phyloP scores from a whole-genome alignment of 2,888 invertebrate species.

The Druceiella hillmani region DNA sequence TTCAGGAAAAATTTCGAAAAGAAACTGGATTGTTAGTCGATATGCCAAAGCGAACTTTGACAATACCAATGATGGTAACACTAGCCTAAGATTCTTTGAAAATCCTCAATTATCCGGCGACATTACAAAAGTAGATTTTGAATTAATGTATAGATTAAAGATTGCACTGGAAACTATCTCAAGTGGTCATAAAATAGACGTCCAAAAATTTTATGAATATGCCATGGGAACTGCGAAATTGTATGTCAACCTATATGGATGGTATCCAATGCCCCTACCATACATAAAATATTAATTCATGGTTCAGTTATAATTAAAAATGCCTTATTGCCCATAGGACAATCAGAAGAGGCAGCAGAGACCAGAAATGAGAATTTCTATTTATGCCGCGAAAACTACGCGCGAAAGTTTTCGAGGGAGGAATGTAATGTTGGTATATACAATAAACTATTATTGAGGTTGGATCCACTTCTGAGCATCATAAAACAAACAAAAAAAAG shows the following conservation, averaged over 20 bases:
- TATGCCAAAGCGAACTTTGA: conserved; percentile 22
- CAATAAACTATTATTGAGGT: no score
- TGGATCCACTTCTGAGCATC: no score
- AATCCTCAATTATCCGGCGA: conserved; percentile 19
- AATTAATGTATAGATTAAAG: conserved; percentile 21
- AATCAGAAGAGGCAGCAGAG: conserved; percentile 23
- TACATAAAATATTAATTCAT: conserved; percentile 25
- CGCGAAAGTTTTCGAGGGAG: conserved; percentile 18
- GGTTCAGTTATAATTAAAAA: conserved; percentile 21
- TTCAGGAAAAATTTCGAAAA: conserved; percentile 10
- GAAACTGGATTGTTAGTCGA: conserved; percentile 25
- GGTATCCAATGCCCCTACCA: conserved; percentile 24
- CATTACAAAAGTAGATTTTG: conserved; percentile 24
- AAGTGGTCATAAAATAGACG: conserved; percentile 11
- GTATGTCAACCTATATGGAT: conserved; percentile 25
- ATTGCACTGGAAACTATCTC: conserved; percentile 21
- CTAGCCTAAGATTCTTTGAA: conserved; percentile 22
- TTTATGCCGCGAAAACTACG: conserved; percentile 12
- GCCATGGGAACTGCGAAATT: conserved; percentile 16
- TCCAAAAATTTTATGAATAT: conserved; percentile 6
- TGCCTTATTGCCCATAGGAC: conserved; percentile 24
- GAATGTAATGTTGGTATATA: no score
- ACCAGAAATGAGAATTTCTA: conserved; percentile 22
- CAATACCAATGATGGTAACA: conserved; percentile 23
- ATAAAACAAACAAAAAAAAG: no score